phyloP scores from a whole-genome alignment of 2,113 vertebrate species.

The Notarius lentiginosus region DNA sequence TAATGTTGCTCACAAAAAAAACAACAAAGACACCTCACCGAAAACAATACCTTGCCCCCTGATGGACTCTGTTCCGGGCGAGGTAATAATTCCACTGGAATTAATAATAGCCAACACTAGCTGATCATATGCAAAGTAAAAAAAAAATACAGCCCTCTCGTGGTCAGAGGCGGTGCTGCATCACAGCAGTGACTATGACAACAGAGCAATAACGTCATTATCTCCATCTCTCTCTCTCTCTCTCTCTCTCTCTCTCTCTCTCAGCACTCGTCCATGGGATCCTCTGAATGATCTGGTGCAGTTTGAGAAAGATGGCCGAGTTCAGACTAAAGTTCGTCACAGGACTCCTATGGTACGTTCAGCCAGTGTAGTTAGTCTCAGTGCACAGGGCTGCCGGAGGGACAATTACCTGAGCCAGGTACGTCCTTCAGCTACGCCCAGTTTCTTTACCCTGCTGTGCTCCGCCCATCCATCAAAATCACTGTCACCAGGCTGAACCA shows the following conservation, averaged over 20 bases:
- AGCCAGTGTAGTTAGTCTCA: conserved; percentile 81
- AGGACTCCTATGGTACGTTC: conserved; percentile 96
- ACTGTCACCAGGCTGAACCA: conserved; percentile 34
- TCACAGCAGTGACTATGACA: not conserved
- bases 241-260: conserved; percentile 33
- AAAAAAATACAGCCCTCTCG: not conserved
- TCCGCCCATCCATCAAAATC: conserved; percentile 40
- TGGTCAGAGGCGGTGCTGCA: not conserved
- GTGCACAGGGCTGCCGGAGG: conserved; percentile 81
- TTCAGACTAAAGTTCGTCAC: conserved; percentile 97
- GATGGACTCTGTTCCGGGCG: too few species aligned
- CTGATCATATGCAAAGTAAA: not conserved
- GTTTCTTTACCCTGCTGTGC: conserved; percentile 41
- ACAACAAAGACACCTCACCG: too few species aligned
- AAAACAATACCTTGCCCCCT: too few species aligned
- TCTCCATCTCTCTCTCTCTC: not conserved
- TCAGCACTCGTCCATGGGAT: conserved; percentile 96
- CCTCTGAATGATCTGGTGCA: conserved; percentile 97
- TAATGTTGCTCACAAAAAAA: too few species aligned
- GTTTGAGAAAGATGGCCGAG: conserved; percentile 93
- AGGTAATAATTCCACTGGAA: not conserved
- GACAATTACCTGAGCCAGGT: conserved; percentile 73
- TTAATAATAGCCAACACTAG: not conserved
- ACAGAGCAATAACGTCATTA: not conserved
- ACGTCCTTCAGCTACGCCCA: conserved; percentile 62